These are phyloP conservation scores for Phoebastria nigripes DNA, from an alignment of 2,797 vertebrate species.

Conservation along the genomic window DNA sequence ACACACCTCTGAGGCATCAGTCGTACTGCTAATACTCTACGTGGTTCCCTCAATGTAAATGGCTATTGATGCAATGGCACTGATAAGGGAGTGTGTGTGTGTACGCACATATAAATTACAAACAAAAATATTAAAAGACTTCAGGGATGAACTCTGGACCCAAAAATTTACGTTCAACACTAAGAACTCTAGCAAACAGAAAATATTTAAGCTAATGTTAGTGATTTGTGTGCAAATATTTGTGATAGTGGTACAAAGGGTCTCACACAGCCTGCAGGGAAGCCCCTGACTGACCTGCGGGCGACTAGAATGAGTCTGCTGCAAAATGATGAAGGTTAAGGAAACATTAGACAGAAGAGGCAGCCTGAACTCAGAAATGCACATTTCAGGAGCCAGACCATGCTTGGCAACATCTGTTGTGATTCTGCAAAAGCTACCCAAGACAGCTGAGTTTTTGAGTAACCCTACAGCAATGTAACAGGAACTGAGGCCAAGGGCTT, in stretches of 20 bases:
- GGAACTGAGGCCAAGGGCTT: neutral
- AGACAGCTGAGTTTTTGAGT: neutral
- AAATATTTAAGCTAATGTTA: neutral
- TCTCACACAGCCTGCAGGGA: neutral
- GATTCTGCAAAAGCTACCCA: neutral
- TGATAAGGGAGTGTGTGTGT: neutral
- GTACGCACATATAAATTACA: neutral
- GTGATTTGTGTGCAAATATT: neutral
- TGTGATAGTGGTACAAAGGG: neutral
- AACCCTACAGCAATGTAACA: neutral
- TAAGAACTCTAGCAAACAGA: neutral
- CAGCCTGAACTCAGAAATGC: neutral
- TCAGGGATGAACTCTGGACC: neutral
- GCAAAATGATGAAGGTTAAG: neutral
- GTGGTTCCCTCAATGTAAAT: neutral
- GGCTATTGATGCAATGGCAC: neutral
- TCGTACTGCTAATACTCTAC: neutral
- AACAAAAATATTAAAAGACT: neutral
- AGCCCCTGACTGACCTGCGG: neutral
- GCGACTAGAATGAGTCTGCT: neutral
- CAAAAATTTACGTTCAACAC: neutral
- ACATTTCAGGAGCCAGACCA: neutral
- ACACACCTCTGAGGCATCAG: neutral
- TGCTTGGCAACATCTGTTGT: neutral
- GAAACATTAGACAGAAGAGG: neutral